phyloP scores from a whole-genome alignment of 53 echinoderm and acorn worm genomes.

The Arbacia lixula region DNA sequence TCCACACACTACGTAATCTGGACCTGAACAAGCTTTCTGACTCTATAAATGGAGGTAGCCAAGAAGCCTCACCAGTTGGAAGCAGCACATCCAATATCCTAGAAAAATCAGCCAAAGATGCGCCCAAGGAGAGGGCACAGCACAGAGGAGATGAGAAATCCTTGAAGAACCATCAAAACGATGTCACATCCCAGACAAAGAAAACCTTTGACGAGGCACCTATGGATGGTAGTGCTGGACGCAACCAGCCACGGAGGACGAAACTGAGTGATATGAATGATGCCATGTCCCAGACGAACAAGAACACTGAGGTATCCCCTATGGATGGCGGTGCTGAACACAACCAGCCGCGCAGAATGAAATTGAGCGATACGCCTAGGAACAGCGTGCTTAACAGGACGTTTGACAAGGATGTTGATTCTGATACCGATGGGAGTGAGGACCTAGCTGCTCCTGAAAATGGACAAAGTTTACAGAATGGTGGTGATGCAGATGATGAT shows the following conservation, averaged over 20 bases:
- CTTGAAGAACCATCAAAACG: conserved; percentile 37
- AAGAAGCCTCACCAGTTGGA: background rate
- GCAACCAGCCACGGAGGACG: background rate
- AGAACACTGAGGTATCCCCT: background rate
- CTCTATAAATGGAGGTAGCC: background rate
- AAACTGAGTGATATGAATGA: conserved; percentile 19
- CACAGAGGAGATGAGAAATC: conserved; percentile 10
- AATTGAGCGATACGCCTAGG: conserved; percentile 4
- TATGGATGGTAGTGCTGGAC: background rate
- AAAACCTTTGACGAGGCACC: background rate
- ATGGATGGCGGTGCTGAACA: background rate
- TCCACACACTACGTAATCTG: conserved; percentile 35
- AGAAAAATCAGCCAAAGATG: background rate
- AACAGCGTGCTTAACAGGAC: conserved; percentile 43
- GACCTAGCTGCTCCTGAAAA: background rate
- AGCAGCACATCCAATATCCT: conserved; percentile 4
- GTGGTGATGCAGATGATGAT: too few species aligned
- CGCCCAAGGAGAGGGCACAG: background rate
- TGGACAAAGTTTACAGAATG: background rate
- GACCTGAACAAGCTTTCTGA: conserved; percentile 51
- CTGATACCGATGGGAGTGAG: background rate
- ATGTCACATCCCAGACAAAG: background rate
- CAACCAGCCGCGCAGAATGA: conserved; percentile 5
- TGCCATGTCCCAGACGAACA: background rate
- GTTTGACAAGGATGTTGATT: conserved; percentile 46